Percentiles rank a stretch among this genome's conserved stretches.
These are phyloP conservation scores for Mirza zaza DNA, from an alignment of 2,113 vertebrate genomes.

Conservation along the genomic window DNA sequence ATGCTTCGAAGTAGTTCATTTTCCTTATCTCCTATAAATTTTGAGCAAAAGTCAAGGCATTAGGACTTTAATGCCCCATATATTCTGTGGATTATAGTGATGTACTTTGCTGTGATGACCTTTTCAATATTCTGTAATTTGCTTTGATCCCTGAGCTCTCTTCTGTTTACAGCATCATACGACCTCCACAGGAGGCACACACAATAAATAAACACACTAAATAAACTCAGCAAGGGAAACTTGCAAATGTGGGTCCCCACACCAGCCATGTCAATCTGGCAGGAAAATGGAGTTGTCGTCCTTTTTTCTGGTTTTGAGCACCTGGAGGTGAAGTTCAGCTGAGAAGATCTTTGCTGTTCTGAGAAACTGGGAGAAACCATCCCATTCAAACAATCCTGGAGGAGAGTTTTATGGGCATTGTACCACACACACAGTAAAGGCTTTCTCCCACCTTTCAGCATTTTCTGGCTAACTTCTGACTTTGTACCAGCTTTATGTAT, in stretches of 20 bases:
- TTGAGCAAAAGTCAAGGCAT: slow-evolving; percentile 58
- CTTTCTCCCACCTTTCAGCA: background rate
- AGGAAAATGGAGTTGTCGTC: background rate
- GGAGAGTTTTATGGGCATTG: background rate
- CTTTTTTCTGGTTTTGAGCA: background rate
- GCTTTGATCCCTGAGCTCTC: slow-evolving; percentile 63
- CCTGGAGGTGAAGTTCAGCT: background rate
- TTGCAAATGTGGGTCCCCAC: background rate
- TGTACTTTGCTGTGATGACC: slow-evolving; percentile 56
- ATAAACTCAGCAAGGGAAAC: slow-evolving; percentile 40
- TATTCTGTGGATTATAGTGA: slow-evolving; percentile 57
- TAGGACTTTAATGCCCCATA: slow-evolving; percentile 59
- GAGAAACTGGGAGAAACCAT: background rate
- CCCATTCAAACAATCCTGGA: background rate
- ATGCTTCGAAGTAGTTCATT: slow-evolving; percentile 55
- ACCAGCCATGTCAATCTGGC: background rate
- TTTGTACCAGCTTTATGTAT: background rate
- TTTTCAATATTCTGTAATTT: slow-evolving; percentile 76
- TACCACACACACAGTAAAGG: fast-evolving
- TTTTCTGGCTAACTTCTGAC: slow-evolving; percentile 9
- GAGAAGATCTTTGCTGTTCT: background rate
- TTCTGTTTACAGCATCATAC: slow-evolving; percentile 51
- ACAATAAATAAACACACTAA: slow-evolving; percentile 51
- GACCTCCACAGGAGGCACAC: background rate
- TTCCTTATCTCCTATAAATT: slow-evolving; percentile 62